Evolutionary conservation across 2,888 invertebrate genomes (phyloP), one percentile per base, ranked within the genome.

Genomic region (Pristionchus fissidentatus): DNA sequence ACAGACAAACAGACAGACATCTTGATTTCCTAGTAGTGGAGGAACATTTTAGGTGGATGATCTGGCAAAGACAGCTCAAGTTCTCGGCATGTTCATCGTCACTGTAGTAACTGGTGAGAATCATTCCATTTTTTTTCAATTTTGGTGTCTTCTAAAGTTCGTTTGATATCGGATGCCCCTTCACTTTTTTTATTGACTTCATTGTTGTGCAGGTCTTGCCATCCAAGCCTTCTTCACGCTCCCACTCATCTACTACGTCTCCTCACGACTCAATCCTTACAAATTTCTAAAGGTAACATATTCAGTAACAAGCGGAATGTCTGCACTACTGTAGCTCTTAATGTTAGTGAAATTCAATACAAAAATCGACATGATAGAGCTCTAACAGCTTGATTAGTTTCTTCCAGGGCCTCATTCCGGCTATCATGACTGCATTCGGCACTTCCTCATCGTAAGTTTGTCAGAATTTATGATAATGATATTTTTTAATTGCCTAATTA

Each of bases 1-100:
- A n/a, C n/a, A n/a, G n/a, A n/a, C n/a, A n/a, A n/a, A n/a, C n/a
- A n/a, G n/a, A n/a, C n/a, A n/a, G n/a, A n/a, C n/a, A n/a, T n/a
- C n/a, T n/a, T n/a, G n/a, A n/a, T n/a, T n/a, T n/a, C n/a, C n/a
- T n/a, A n/a, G n/a, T n/a, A n/a, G n/a, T n/a, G n/a, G 15, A 62
- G 4, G 26, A 26, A 10, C 22, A 62, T 62, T 66, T 15, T 38
- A 66, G 38, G 70, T 70, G 4, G 57, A 83, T 0, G 85, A 88
- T 79, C 77, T 89, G 22, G 93, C 52, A 41, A 93, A 93, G 55
- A 95, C 95, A 0, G 95, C 94, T 0, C 93, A 94, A 86, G 94
- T 94, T 93, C 93, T 95, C 75, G 95, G 95, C 29, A 92, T 95
- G 87, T 95, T 95, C 92, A 95, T 95, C 94, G 88, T 95, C 57